Base-by-base conservation (phyloP, 1,140 invertebrate genomes). In the Drosophila fuyamai region DNA sequence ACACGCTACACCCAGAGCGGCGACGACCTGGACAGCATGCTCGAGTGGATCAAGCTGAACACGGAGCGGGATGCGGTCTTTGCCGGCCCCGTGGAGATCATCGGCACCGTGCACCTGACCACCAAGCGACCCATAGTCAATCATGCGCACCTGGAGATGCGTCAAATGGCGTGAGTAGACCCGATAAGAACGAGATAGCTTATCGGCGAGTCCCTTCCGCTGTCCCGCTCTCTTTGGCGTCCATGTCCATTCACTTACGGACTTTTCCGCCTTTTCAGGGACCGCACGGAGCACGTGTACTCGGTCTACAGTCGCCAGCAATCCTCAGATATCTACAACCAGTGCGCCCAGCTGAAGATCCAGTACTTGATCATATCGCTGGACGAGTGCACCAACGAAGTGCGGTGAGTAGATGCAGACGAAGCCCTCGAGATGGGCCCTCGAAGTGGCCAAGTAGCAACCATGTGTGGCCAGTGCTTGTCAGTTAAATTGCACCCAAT, bases 221-320 rank as follows among this genome's bases (percentile, higher is more conserved):
- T 27, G 10, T 58, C 53, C 43, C 36, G 3, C 18, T 61, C 13
- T n/a, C 16, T 47, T 53, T 56, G 29, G 13, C 27, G 7, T 27
- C 2, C 27, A n/a, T 7, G 14, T 16, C n/a, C 1, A 5, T 5
- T 10, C 3, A 50, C 7, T 4, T 10, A 32, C 27, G 27, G 38
- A 13, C 27, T 35, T 14, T 32, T 35, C 35, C 9, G 10, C 23
- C 53, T 41, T 41, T 32, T 16, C 44, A 92, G 90, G 13, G 89
- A 92, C 8, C 81, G 90, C 13, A 92, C 91, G 12, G 88, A 92
- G 57, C 78, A 86, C 50, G 82, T 91, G 8, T 92, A 92, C 47
- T 92, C 91, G 38, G 78, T 92, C 10, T 92, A 92, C 71, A 92
- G 91, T 72, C 83, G 91, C 9, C 92, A 92, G 50, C 89, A 92